Conservation (phyloP, 2,797 vertebrate species). For the Hirundo rustica region DNA sequence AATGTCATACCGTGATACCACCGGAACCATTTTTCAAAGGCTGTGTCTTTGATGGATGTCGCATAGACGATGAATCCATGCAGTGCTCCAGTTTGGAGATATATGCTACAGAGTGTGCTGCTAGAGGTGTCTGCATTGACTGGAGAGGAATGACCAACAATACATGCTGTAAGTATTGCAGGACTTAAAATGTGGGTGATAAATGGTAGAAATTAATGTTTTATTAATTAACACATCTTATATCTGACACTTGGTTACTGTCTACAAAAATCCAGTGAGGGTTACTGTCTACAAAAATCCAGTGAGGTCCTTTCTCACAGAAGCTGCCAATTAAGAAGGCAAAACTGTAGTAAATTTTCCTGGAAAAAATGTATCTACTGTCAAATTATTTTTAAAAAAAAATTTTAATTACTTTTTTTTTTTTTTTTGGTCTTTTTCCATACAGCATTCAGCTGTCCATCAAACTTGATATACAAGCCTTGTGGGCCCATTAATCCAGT, state of each 20-base stretch:
- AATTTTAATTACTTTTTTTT: not conserved
- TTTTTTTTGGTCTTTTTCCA: not conserved
- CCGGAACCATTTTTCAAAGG: constrained; percentile 68
- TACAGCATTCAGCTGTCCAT: constrained; percentile 71
- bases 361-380: not conserved
- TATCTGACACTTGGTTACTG: not conserved
- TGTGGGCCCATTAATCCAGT: constrained; percentile 65
- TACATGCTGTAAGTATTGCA: constrained; percentile 72
- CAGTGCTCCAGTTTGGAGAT: constrained; percentile 74
- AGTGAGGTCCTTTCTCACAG: not conserved
- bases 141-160: constrained; percentile 72
- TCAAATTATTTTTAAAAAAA: too few relatives aligned
- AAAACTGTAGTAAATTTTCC: not conserved
- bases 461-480: constrained; percentile 63
- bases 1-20: constrained; percentile 62
- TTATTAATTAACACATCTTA: not conserved
- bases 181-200: not conserved
- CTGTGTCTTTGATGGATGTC: constrained; percentile 74
- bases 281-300: not conserved
- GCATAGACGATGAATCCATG: not conserved
- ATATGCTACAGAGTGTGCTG: constrained; percentile 72
- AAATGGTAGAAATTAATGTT: not conserved
- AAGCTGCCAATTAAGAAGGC: not conserved
- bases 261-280: not conserved
- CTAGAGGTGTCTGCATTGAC: constrained; percentile 68